phyloP scores from a whole-genome alignment of 2,113 vertebrate species.

The Probosciger aterrimus region DNA sequence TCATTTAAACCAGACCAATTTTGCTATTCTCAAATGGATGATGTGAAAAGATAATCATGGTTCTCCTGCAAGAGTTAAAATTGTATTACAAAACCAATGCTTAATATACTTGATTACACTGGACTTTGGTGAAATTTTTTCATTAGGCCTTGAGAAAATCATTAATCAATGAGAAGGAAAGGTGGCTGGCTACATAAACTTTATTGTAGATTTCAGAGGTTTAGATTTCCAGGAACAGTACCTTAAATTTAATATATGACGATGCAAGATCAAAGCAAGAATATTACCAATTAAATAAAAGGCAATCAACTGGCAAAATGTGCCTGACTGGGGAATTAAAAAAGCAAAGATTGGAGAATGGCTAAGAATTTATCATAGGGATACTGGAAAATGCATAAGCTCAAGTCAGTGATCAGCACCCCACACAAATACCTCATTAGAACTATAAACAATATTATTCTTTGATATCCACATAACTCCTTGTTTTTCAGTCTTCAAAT shows the following conservation, averaged over 20 bases:
- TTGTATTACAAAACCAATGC: not conserved
- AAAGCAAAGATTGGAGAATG: not conserved
- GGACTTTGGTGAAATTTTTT: not conserved
- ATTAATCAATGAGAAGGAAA: not conserved
- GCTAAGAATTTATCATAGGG: rapidly evolving
- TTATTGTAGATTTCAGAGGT: not conserved
- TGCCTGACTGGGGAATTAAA: not conserved
- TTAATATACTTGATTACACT: not conserved
- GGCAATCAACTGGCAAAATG: not conserved
- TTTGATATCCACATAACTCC: not conserved
- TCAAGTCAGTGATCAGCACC: not conserved
- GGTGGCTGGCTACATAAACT: not conserved
- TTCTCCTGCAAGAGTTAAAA: not conserved
- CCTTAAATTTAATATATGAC: not conserved
- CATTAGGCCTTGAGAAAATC: not conserved
- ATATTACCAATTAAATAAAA: not conserved
- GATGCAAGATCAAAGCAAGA: not conserved
- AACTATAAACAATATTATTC: not conserved
- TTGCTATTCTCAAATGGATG: not conserved
- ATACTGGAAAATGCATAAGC: not conserved
- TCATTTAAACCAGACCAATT: not conserved
- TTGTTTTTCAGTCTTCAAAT: not conserved
- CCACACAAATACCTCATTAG: not conserved
- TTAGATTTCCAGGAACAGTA: not conserved
- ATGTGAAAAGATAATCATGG: not conserved